These are phyloP conservation scores for Poecile atricapillus DNA, from an alignment of 2,113 vertebrate species.

Conservation along the genomic window DNA sequence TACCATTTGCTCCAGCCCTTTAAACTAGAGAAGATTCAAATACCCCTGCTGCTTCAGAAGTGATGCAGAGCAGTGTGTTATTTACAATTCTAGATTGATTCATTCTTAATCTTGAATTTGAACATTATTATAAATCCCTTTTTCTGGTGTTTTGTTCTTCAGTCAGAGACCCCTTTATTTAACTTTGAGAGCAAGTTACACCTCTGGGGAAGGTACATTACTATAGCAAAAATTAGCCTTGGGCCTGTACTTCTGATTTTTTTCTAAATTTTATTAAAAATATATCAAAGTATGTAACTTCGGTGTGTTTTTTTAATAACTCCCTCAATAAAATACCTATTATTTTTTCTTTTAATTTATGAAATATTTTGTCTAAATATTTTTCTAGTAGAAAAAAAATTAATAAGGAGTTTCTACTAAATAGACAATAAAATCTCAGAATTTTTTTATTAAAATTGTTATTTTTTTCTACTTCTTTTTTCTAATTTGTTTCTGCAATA, in stretches of 20 bases:
- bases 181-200: not conserved
- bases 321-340: rapidly evolving
- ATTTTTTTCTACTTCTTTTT: not conserved
- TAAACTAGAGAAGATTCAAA: not conserved
- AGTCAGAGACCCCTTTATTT: not conserved
- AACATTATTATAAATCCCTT: not conserved
- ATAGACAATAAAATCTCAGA: not conserved
- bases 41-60: not conserved
- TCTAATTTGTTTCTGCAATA: not conserved
- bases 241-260: not conserved
- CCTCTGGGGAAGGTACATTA: not conserved
- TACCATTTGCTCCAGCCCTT: not conserved
- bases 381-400: not conserved
- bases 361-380: not conserved
- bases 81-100: not conserved
- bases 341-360: not conserved
- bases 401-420: not conserved
- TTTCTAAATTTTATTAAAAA: not conserved
- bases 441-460: not conserved
- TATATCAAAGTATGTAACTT: not conserved
- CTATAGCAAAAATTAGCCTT: not conserved
- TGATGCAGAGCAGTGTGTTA: not conserved
- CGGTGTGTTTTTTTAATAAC: not conserved
- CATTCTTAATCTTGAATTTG: not conserved
- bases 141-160: not conserved